These are phyloP conservation scores for Drosophila elegans DNA, from an alignment of 1,140 invertebrate genomes.

Conservation along the genomic window DNA sequence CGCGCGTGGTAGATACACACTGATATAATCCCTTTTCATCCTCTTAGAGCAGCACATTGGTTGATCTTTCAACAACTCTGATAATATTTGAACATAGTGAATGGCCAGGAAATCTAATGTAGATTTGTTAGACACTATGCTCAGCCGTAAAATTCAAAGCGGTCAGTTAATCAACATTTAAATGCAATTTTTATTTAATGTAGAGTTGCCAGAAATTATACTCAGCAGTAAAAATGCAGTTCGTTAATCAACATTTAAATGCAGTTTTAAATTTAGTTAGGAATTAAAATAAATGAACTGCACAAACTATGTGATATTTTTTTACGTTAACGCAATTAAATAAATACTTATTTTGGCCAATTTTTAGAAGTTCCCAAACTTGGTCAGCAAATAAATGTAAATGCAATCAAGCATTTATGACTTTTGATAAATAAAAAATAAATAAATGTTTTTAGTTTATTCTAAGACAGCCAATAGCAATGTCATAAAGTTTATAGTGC, in stretches of 20 bases:
- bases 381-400: background rate
- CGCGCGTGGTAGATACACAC: constrained; percentile 35
- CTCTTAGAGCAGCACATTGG: constrained; percentile 7
- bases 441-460: too few relatives aligned
- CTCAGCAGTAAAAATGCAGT: background rate
- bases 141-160: background rate
- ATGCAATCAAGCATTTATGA: background rate
- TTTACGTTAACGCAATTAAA: too few relatives aligned
- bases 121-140: background rate
- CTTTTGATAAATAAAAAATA: too few relatives aligned
- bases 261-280: too few relatives aligned
- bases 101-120: too few relatives aligned
- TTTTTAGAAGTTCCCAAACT: too few relatives aligned
- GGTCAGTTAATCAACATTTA: too few relatives aligned
- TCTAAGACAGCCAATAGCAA: background rate
- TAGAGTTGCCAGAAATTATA: background rate
- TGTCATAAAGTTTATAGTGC: background rate
- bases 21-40: constrained; percentile 34
- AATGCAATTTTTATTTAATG: too few relatives aligned
- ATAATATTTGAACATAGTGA: constrained; percentile 18
- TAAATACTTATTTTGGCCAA: too few relatives aligned
- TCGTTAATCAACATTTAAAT: too few relatives aligned
- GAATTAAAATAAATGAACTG: too few relatives aligned
- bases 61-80: constrained; percentile 40
- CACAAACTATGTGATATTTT: too few relatives aligned